Evolutionary conservation across 2,113 vertebrate species (phyloP).

Genomic region (Nothobranchius kuhntae): DNA sequence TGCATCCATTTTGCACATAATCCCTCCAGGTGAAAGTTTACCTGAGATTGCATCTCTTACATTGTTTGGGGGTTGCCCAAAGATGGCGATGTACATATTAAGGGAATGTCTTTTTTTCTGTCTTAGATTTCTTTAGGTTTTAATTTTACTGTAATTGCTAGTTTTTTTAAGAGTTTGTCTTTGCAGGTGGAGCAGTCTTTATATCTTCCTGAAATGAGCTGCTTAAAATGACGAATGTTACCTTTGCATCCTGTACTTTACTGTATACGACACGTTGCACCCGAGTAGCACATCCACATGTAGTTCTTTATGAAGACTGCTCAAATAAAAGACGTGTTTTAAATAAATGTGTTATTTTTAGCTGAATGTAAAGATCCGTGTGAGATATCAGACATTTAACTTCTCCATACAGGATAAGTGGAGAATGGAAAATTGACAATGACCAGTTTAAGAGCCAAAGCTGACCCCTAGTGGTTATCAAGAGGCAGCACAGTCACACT

Average conservation of each 20-base stretch:
- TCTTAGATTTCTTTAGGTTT: neutral
- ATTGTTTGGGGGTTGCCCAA: slow-evolving; percentile 6
- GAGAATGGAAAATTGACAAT: neutral
- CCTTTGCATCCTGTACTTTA: slow-evolving; percentile 25
- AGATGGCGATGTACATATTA: slow-evolving; percentile 33
- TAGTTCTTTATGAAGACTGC: slow-evolving; percentile 11
- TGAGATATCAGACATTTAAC: neutral
- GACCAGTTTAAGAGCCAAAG: too few species aligned
- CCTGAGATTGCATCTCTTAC: neutral
- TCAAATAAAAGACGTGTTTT: slow-evolving; percentile 41
- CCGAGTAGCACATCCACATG: slow-evolving; percentile 18
- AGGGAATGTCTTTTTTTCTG: neutral
- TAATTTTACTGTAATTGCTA: neutral
- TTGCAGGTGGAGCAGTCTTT: slow-evolving; percentile 2
- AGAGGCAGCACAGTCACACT: too few species aligned
- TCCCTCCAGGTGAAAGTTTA: slow-evolving; percentile 3
- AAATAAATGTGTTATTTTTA: neutral
- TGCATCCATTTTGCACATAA: neutral
- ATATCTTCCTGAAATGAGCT: slow-evolving; percentile 18
- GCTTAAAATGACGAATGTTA: slow-evolving; percentile 31
- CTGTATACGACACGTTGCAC: slow-evolving; percentile 27
- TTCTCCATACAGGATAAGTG: too few species aligned
- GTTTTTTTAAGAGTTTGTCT: neutral
- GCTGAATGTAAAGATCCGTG: neutral
- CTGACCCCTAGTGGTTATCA: slow-evolving; percentile 16